Conservation (phyloP, 2,888 invertebrate species). For the Molanna angustata region DNA sequence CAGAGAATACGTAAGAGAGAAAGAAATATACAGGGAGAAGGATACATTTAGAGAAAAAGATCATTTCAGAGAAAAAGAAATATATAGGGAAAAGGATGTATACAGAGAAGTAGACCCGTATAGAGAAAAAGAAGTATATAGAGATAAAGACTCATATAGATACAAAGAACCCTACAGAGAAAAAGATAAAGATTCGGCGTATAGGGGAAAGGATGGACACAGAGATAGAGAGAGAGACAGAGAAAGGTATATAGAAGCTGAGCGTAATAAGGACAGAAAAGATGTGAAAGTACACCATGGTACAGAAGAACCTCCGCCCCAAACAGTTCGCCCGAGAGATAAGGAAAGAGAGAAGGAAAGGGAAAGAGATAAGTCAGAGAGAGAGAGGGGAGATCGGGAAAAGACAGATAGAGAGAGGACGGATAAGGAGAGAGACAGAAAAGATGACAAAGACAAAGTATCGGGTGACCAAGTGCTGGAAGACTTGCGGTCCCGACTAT, state of each 20-base stretch:
- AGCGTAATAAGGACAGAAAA: slow-evolving; percentile 32
- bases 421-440: neutral
- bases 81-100: slow-evolving; percentile 37
- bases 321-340: neutral
- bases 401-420: neutral
- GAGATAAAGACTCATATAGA: slow-evolving; percentile 38
- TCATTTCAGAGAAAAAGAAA: slow-evolving; percentile 15
- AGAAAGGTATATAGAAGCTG: slow-evolving; percentile 1
- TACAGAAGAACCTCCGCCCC: neutral
- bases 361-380: slow-evolving; percentile 35
- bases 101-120: slow-evolving; percentile 39
- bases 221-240: slow-evolving; percentile 28
- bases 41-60: slow-evolving; percentile 45
- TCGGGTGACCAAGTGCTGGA: slow-evolving; percentile 64
- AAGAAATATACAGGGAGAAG: slow-evolving; percentile 40
- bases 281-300: neutral
- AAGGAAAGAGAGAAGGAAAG: neutral
- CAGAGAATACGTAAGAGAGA: slow-evolving; percentile 45
- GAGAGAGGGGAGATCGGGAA: slow-evolving; percentile 6
- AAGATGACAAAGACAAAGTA: slow-evolving; percentile 44
- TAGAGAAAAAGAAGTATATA: slow-evolving; percentile 42
- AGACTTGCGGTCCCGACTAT: slow-evolving; percentile 70
- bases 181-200: slow-evolving; percentile 44
- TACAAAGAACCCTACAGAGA: slow-evolving; percentile 41
- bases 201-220: slow-evolving; percentile 37